Conservation (phyloP, 2,888 invertebrate genomes). For the Athalia circularis region DNA sequence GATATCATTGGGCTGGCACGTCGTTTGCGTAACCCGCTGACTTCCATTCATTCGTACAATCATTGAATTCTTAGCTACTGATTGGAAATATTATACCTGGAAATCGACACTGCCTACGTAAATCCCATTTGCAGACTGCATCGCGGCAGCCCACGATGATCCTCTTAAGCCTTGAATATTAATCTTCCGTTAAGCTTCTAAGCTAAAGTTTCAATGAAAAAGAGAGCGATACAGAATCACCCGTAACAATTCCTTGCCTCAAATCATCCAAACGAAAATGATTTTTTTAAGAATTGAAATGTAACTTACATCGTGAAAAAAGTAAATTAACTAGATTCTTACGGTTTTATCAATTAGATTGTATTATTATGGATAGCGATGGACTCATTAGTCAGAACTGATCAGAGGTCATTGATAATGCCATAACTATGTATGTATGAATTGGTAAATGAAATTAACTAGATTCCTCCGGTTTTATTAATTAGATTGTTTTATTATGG, state of each 20-base stretch:
- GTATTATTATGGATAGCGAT: conserved; percentile 10
- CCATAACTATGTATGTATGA: too few relatives aligned
- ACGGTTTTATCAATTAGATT: not conserved
- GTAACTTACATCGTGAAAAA: not conserved
- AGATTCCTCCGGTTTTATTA: not conserved
- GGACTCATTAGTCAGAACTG: not conserved
- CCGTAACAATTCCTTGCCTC: too few relatives aligned
- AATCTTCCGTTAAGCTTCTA: not conserved
- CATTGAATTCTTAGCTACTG: conserved; percentile 5
- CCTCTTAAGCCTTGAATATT: not conserved
- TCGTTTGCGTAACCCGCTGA: not conserved
- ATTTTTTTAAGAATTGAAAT: too few relatives aligned
- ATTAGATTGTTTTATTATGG: conserved; percentile 1
- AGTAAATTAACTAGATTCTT: conserved; percentile 1
- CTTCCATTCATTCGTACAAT: not conserved
- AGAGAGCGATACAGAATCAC: not conserved
- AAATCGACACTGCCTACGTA: not conserved
- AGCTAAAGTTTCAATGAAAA: not conserved
- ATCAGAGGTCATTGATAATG: not conserved
- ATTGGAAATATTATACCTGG: not conserved
- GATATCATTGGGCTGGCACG: conserved; percentile 12
- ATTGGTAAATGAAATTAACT: not conserved
- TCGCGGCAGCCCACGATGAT: not conserved
- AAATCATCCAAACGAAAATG: too few relatives aligned
- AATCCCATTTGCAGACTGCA: not conserved